phyloP scores from a whole-genome alignment of 2,888 invertebrate species.

The Lissonota sp. region DNA sequence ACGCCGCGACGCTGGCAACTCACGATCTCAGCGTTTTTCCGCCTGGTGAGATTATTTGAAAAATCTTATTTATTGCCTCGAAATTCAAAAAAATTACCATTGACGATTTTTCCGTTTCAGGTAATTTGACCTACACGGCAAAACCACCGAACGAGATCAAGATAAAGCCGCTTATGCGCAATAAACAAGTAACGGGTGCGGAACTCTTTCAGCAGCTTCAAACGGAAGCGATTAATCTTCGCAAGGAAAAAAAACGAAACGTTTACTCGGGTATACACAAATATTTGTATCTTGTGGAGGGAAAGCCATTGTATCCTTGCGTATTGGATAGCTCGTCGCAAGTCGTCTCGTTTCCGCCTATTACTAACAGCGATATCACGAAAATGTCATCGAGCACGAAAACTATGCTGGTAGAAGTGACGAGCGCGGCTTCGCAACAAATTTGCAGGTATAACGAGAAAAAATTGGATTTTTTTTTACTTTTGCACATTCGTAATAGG shows the following conservation, averaged over 20 bases:
- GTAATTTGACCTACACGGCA: conserved; percentile 89
- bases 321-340: conserved; percentile 87
- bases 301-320: conserved; percentile 90
- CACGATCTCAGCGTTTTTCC: conserved; percentile 90
- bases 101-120: no score
- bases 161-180: conserved; percentile 88
- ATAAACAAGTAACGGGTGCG: conserved; percentile 87
- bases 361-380: conserved; percentile 77
- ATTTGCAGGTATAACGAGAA: conserved; percentile 86
- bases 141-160: conserved; percentile 87
- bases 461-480: no score
- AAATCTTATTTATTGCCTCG: no score
- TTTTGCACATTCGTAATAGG: no score
- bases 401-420: conserved; percentile 75
- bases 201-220: conserved; percentile 89
- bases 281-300: conserved; percentile 92
- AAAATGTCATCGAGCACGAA: neutral
- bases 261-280: conserved; percentile 93
- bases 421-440: conserved; percentile 88
- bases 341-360: conserved; percentile 94
- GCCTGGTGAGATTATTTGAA: no score
- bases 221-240: conserved; percentile 90
- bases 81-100: no score
- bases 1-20: conserved; percentile 92
- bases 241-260: conserved; percentile 93